Base-by-base conservation (phyloP, 2,888 invertebrate species). In the Pyrocoelia pectoralis region DNA sequence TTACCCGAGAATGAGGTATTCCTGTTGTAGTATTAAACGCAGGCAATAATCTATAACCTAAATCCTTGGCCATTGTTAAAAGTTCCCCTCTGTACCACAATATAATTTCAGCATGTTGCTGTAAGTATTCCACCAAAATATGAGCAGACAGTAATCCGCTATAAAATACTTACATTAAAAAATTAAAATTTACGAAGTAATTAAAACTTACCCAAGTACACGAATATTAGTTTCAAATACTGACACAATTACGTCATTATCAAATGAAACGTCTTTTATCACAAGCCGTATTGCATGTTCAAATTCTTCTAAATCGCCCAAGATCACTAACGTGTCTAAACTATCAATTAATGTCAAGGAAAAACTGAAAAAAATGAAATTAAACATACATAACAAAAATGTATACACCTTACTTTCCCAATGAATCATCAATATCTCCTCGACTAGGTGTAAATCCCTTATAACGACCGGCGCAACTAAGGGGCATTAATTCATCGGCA, bases 211-310 rank as follows among this genome's bases (percentile, higher is more conserved):
- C 91, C 98, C 98, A n/a, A 99, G 84, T 84, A 99, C 91, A 71
- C 98, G 86, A 73, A 99, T 99, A 80, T 98, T 99, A 6, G 97
- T 97, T 83, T 99, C 98, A 81, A 99, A 99, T 2, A 99, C 95
- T 0, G 98, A 98, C 6, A 99, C 98, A 56, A 96, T 89, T 65
- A 98, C 89, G 81, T 99, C 97, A 70, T 88, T 92, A 79, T 99
- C 96, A 81, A 99, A 98, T 56, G 87, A 88, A 5, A 98, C 95
- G 80, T 95, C 91, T 61, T 86, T 86, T 67, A 97, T 90, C 41
- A 98, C 90, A 66, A 94, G 84, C 80, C 90, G 90, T 2, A 97
- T 91, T 17, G 96, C 96, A 72, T 88, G 88, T 79, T 96, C 98
- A 83, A 99, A 99, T 83, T 98, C 97, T 52, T 92, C 89, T 76